These are phyloP conservation scores for Hippocampus abdominalis DNA, from an alignment of 2,113 vertebrate genomes.

Conservation along the genomic window DNA sequence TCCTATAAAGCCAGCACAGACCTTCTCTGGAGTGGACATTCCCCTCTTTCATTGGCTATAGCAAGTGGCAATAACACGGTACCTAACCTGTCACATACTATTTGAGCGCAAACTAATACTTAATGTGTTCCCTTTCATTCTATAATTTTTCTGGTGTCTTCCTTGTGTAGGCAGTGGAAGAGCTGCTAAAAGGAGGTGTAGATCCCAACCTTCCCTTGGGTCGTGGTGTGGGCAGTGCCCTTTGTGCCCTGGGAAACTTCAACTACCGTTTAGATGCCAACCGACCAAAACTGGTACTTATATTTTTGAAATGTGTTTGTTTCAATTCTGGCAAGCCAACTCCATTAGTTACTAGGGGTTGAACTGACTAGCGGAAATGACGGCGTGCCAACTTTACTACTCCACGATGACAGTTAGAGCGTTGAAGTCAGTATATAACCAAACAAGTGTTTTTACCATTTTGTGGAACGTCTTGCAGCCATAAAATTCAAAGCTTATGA, in stretches of 20 bases:
- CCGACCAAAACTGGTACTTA: constrained; percentile 73
- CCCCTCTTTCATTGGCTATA: constrained; percentile 83
- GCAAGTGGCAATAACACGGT: constrained; percentile 83
- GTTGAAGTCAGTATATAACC: no score
- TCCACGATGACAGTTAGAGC: no score
- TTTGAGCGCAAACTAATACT: constrained; percentile 8
- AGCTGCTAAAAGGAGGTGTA: constrained; percentile 75
- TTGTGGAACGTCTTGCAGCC: no score
- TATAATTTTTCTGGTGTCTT: neutral
- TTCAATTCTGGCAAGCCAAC: no score
- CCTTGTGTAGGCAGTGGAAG: constrained; percentile 71
- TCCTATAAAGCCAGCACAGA: constrained; percentile 74
- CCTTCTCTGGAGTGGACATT: constrained; percentile 83
- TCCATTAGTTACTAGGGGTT: no score
- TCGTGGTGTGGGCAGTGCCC: constrained; percentile 69
- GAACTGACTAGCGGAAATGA: no score
- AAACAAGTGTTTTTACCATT: no score
- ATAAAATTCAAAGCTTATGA: no score
- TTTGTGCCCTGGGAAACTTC: constrained; percentile 75
- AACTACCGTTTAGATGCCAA: constrained; percentile 60
- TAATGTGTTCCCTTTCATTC: neutral
- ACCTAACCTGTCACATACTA: constrained; percentile 3
- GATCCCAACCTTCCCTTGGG: constrained; percentile 78
- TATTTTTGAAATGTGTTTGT: neutral
- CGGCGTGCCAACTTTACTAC: no score